Base-by-base conservation (phyloP, 2,888 invertebrate genomes). In the Eilema caniola region DNA sequence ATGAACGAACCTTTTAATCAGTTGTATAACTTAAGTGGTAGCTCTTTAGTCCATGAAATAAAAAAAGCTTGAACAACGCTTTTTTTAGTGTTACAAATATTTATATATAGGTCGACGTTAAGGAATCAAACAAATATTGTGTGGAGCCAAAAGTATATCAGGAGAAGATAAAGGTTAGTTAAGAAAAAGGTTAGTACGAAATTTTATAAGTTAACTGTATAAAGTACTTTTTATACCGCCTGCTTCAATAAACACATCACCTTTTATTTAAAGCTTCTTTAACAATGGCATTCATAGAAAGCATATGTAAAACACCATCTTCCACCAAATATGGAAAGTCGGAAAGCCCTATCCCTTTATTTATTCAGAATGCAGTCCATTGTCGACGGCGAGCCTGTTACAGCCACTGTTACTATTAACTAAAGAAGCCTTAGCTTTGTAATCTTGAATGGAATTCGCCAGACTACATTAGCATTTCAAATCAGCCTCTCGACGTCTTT, bases 391-490 rank as follows among this genome's bases (percentile, higher is more conserved):
- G 70, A 75, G 80, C 67, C 79, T 75, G 79, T 73, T 77, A 77
- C 76, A 78, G 79, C 80, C 75, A 80, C 80, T 76, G 84, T 82
- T 76, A 82, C 85, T 85, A 84, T 85, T 84, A 86, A 85, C 86
- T 82, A 81, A 85, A 82, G 77, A 81, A 81, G 83, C 75, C 78
- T 81, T 81, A 83, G 82, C 80, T 77, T 77, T 83, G 87, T 87
- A 86, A 88, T 86, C 88, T 88, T 80, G 79, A 85, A 85, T 86
- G 85, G 83, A 85, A 88, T 88, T 86, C 84, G 82, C 70, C 75
- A 77, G 81, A 73, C 79, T 73, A 82, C 83, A 89, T 90, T 90
- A 89, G 88, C 87, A 89, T 90, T 89, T 87, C 87, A 88, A 88
- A 88, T 86, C 83, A 80, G 73, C 78, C 75, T 77, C 76, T 77